Conservation (phyloP, 2,113 vertebrate genomes). For the Macaca fascicularis region T2T-MFA8v1.1 NC_088381.1:22030501-22031000, state of each 20-base stretch:
- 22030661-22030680: not conserved
- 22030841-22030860: not conserved
- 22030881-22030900: not conserved
- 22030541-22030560: not conserved
- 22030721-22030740: not conserved
- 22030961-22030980: not conserved
- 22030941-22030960: not conserved
- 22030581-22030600: not conserved
- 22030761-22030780: not conserved
- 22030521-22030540: not conserved
- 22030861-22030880: not conserved
- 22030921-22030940: not conserved
- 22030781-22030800: conserved; percentile 1
- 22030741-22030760: not conserved
- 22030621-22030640: not conserved
- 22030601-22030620: not conserved
- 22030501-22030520: not conserved
- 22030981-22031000: no score
- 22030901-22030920: not conserved
- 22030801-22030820: not conserved
- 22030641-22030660: not conserved
- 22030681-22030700: not conserved
- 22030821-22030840: not conserved
- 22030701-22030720: not conserved
- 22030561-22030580: not conserved